Evolutionary conservation across 1,140 invertebrate genomes (phyloP), one percentile per base, ranked within the genome.

Genomic region (Atopsyche davidsoni): DNA sequence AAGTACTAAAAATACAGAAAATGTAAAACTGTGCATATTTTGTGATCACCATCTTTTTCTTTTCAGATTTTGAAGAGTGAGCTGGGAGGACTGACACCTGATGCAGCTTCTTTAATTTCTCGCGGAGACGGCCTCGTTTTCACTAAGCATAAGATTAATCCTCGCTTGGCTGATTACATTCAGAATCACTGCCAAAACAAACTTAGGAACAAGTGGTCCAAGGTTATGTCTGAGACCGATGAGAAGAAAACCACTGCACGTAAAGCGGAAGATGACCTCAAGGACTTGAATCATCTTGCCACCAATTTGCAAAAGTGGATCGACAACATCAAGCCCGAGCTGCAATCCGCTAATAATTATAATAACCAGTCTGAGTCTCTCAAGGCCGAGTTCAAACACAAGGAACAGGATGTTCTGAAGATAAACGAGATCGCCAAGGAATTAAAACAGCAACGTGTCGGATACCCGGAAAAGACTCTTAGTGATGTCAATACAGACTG

Each of bases 31-130:
- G 13, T n/a, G 13, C 13, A 28, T 28, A 28, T n/a, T n/a, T n/a
- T n/a, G n/a, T n/a, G n/a, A n/a, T n/a, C n/a, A n/a, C n/a, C n/a
- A n/a, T 48, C 23, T n/a, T 46, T 44, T 38, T 51, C 49, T 49
- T 60, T 48, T 4, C 51, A 82, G 80, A 72, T 80, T 40, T 60
- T 84, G 23, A 82, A 84, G 56, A 70, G 75, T 51, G 80, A 84
- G 65, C 62, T 83, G 23, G 79, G 78, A 21, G 70, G 69, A 36
- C 64, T 89, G 44, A 85, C 87, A 4, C 85, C 86, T 0, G 86
- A 89, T 64, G 86, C 85, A 42, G 86, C 86, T 9, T 80, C 81
- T 34, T 68, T 89, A 13, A 89, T 90, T 35, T 88, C 85, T 10
- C 79, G 80, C 61, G 86, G 87, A 1, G 86, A 89, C 62, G 81